Evolutionary conservation across 2,797 vertebrate species (phyloP).

Genomic region (Pachyuromys duprasi): DNA sequence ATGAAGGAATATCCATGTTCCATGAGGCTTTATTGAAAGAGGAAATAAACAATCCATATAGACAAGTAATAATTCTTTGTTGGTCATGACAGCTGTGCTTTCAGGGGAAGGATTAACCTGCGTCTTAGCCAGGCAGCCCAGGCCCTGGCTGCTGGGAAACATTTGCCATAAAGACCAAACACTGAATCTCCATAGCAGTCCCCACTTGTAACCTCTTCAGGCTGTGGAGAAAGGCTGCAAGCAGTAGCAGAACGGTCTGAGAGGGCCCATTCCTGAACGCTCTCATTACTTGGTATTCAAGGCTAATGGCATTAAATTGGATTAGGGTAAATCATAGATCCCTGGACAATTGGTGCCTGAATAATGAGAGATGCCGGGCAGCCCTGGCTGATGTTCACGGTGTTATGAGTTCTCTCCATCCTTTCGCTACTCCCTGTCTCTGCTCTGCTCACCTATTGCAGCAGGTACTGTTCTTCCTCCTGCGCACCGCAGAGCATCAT

Average conservation of each 20-base stretch:
- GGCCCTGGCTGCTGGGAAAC: conserved; percentile 38
- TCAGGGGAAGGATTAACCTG: conserved; percentile 67
- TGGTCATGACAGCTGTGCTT: conserved; percentile 68
- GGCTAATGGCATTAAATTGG: conserved; percentile 70
- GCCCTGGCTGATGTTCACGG: neutral
- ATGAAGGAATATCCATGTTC: conserved; percentile 69
- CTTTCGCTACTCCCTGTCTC: too few species aligned
- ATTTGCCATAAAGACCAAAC: neutral
- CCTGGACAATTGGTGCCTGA: conserved; percentile 44
- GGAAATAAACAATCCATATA: conserved; percentile 74
- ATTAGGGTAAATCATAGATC: conserved; percentile 39
- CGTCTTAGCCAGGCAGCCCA: conserved; percentile 57
- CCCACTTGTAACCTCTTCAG: neutral
- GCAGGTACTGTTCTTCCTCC: neutral
- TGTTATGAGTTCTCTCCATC: neutral
- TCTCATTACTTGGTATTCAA: conserved; percentile 73
- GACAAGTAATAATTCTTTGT: conserved; percentile 75
- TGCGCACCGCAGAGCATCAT: neutral
- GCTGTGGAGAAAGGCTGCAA: conserved; percentile 52
- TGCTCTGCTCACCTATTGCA: neutral
- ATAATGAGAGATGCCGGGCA: neutral
- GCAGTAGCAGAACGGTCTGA: conserved; percentile 16
- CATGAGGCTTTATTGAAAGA: conserved; percentile 76
- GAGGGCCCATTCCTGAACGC: conserved; percentile 23
- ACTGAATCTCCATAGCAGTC: neutral